Conservation (phyloP, 2,797 vertebrate species). For the Poeciliopsis infans region DNA sequence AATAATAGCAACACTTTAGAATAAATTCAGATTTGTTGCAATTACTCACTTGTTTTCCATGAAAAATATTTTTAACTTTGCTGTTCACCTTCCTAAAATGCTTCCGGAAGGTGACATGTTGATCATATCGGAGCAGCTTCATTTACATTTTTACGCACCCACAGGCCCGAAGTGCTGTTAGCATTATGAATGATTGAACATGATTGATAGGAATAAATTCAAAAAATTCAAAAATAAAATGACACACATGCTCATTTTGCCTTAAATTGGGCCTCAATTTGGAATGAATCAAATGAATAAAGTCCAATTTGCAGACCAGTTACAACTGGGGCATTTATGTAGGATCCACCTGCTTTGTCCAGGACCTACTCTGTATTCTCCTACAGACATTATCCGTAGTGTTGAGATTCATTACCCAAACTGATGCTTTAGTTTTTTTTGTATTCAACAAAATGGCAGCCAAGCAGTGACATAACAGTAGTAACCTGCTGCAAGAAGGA, state of each 20-base stretch:
- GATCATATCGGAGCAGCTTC: background rate
- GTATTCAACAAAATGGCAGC: constrained; percentile 38
- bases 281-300: background rate
- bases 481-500: constrained; percentile 29
- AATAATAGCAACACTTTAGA: background rate
- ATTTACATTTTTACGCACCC: background rate
- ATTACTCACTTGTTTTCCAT: background rate
- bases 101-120: background rate
- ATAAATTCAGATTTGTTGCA: background rate
- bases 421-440: constrained; percentile 19
- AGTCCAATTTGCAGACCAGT: background rate
- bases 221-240: background rate
- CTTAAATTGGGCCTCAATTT: background rate
- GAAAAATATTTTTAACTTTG: background rate
- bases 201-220: background rate
- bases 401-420: background rate
- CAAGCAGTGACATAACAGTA: constrained; percentile 28
- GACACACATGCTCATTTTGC: background rate
- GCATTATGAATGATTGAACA: background rate
- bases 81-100: background rate
- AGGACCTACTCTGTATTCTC: background rate
- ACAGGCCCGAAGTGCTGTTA: background rate
- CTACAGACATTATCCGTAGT: background rate
- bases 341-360: background rate
- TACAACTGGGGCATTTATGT: background rate